Base-by-base conservation (phyloP, 2,113 vertebrate species). In the Paralichthys olivaceus region DNA sequence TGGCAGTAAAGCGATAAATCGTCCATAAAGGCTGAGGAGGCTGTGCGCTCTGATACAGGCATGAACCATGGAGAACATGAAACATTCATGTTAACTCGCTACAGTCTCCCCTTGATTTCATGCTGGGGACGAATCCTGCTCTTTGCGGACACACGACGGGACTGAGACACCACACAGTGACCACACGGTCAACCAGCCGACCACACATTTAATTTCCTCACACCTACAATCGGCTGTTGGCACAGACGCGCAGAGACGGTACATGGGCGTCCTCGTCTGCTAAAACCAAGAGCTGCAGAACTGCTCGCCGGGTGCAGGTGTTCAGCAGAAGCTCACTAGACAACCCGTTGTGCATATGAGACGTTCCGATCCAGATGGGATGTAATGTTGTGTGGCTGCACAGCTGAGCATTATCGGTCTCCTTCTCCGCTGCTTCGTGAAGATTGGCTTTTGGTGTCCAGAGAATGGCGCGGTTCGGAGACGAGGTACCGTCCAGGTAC, bases 401-500 rank as follows among this genome's bases (percentile, higher is more conserved):
- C 89, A 92, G 91, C 89, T 94, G 91, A 93, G 92, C 89, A 90
- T 13, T 40, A 40, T 87, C 90, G 92, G 87, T 91, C 91, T 94
- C 93, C 91, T 93, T 95, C 88, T 91, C 93, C 93, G 93, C 95
- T 95, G 90, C 94, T 93, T 93, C 92, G 93, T 95, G 93, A 94
- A 95, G 94, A 96, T 92, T 94, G 94, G 95, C 92, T 93, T 94
- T 94, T 92, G 94, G 95, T 94, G 94, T 95, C 92, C 89, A 92
- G 91, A 95, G 95, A 93, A 98, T 98, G 97, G 96, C 96, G 92
- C 96, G 96, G 87, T 96, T 97, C 85, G 96, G 94, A 94, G 95
- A 97, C 83, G 97, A 98, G 90, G 93, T 95, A 75, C 96, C 94
- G 93, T 91, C 94, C 94, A 96, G 96, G 93, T 97, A 97, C 75